These are phyloP conservation scores for Unio pictorum DNA, from an alignment of 2,888 invertebrate species.

Conservation along the genomic window DNA sequence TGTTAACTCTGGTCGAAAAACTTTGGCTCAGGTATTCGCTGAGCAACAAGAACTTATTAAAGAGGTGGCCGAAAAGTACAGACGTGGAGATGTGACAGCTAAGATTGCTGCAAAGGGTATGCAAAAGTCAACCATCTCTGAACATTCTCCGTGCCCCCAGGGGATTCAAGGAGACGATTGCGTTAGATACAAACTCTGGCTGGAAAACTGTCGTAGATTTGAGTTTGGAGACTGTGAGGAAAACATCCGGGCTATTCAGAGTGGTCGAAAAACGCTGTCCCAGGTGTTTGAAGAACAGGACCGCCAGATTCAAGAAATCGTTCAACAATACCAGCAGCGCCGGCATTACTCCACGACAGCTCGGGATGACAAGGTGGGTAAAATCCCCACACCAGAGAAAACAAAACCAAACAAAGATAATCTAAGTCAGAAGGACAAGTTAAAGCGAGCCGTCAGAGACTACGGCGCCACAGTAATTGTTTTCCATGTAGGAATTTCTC, in stretches of 20 bases:
- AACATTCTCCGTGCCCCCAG: conserved; percentile 54
- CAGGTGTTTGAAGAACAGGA: conserved; percentile 65
- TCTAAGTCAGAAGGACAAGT: conserved; percentile 64
- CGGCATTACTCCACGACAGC: conserved; percentile 33
- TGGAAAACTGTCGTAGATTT: conserved; percentile 61
- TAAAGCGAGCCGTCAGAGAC: conserved; percentile 87
- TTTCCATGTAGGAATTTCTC: conserved; percentile 89
- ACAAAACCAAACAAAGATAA: conserved; percentile 13
- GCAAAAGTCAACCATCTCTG: neutral
- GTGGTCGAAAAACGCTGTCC: conserved; percentile 53
- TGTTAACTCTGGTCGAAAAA: conserved; percentile 53
- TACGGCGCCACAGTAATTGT: conserved; percentile 91
- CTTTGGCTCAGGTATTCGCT: conserved; percentile 58
- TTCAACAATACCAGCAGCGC: conserved; percentile 35
- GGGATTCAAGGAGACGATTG: conserved; percentile 66
- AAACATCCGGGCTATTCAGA: conserved; percentile 41
- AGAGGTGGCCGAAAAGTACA: conserved; percentile 45
- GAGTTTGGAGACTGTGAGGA: conserved; percentile 55
- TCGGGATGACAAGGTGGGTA: conserved; percentile 25
- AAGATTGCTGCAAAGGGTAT: neutral
- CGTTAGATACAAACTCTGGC: conserved; percentile 59
- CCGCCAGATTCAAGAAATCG: conserved; percentile 48
- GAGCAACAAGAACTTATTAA: conserved; percentile 62
- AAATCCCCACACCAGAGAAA: conserved; percentile 3
- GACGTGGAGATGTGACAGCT: conserved; percentile 8